These are phyloP conservation scores for Heteropelma amictum DNA, from an alignment of 2,888 invertebrate genomes.

Conservation along the genomic window DNA sequence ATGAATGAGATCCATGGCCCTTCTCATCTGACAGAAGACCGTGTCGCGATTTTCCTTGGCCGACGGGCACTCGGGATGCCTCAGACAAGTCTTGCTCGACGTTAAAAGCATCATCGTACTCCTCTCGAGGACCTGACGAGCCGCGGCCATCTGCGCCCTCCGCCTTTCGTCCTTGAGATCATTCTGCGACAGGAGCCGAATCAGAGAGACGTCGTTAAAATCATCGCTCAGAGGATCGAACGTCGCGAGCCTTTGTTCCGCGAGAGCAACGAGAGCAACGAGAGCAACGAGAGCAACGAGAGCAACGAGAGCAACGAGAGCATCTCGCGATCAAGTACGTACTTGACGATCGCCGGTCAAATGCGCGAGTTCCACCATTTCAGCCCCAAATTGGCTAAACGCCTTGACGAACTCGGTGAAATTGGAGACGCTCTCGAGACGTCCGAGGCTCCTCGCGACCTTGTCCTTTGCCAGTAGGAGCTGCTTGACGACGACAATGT, in stretches of 20 bases:
- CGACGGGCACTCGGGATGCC: slow-evolving; percentile 95
- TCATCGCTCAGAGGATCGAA: too few species aligned
- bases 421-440: slow-evolving; percentile 92
- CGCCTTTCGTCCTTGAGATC: slow-evolving; percentile 95
- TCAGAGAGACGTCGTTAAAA: too few species aligned
- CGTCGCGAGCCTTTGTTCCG: too few species aligned
- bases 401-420: slow-evolving; percentile 99
- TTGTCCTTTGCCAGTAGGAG: slow-evolving; percentile 97
- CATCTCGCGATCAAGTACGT: slow-evolving; percentile 12
- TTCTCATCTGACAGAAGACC: slow-evolving; percentile 98
- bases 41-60: slow-evolving; percentile 98
- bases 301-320: not conserved
- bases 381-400: slow-evolving; percentile 98
- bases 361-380: slow-evolving; percentile 99
- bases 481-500: slow-evolving; percentile 98
- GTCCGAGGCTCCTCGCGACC: slow-evolving; percentile 90
- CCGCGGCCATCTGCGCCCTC: slow-evolving; percentile 97
- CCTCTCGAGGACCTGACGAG: slow-evolving; percentile 95
- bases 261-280: too few species aligned
- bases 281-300: too few species aligned
- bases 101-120: slow-evolving; percentile 98
- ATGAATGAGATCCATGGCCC: slow-evolving; percentile 98
- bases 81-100: slow-evolving; percentile 96
- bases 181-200: too few species aligned
- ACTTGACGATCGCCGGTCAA: slow-evolving; percentile 88